These are phyloP conservation scores for Drosophila kikkawai DNA, from an alignment of 1,140 invertebrate species.

Conservation along the genomic window DNA sequence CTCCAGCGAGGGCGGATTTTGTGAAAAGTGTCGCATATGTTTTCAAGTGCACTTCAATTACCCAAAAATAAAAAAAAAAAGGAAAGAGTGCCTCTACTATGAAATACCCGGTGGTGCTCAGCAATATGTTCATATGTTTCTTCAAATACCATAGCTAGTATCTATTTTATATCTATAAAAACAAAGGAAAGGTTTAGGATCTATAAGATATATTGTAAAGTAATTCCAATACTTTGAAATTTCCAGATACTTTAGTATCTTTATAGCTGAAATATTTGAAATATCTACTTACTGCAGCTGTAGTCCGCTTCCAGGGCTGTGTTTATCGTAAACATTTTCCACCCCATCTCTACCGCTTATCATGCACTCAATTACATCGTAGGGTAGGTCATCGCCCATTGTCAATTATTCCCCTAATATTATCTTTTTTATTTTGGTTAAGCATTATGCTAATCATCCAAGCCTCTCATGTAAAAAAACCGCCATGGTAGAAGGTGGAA, in stretches of 20 bases:
- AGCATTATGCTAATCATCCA: slow-evolving; percentile 49
- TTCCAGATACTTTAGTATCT: too few species aligned
- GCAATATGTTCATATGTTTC: not conserved
- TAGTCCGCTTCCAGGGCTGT: slow-evolving; percentile 26
- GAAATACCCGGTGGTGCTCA: slow-evolving; percentile 1
- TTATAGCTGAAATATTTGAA: not conserved
- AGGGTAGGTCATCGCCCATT: slow-evolving; percentile 42
- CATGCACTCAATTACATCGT: slow-evolving; percentile 55
- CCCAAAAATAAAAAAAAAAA: slow-evolving; percentile 22
- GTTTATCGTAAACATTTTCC: slow-evolving; percentile 10
- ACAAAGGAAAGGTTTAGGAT: not conserved
- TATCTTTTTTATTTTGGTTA: slow-evolving; percentile 48
- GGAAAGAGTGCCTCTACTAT: not conserved
- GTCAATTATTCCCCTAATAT: slow-evolving; percentile 49
- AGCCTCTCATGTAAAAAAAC: slow-evolving; percentile 26
- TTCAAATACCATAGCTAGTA: not conserved
- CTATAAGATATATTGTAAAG: not conserved
- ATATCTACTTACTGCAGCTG: slow-evolving; percentile 35
- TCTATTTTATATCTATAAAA: not conserved
- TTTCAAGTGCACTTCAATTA: slow-evolving; percentile 82
- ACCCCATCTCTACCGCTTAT: slow-evolving; percentile 5
- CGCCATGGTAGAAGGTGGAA: not conserved
- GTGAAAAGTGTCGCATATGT: slow-evolving; percentile 77
- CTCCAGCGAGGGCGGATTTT: slow-evolving; percentile 51
- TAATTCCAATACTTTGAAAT: not conserved